phyloP scores from a whole-genome alignment of 2,113 vertebrate genomes.

The Sylvilagus bachmani region DNA sequence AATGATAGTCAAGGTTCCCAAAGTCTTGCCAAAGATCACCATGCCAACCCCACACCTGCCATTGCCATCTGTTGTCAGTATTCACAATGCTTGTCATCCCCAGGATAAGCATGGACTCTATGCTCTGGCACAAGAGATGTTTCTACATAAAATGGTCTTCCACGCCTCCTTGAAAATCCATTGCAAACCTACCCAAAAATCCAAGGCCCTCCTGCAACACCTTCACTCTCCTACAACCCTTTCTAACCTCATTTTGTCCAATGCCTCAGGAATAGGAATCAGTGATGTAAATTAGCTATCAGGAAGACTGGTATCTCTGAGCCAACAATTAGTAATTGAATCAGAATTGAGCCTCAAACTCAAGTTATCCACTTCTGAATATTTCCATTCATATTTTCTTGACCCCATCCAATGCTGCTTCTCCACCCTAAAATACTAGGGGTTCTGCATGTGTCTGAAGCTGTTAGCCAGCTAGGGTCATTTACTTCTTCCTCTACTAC shows the following conservation, averaged over 20 bases:
- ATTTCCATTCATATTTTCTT: neutral
- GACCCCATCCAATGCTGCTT: neutral
- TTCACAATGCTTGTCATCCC: neutral
- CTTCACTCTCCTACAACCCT: neutral
- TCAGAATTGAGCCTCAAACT: neutral
- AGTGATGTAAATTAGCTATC: neutral
- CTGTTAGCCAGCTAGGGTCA: neutral
- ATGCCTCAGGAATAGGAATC: neutral
- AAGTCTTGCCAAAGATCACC: neutral
- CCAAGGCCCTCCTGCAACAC: neutral
- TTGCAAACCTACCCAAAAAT: neutral
- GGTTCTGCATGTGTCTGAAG: neutral
- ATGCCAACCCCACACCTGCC: neutral
- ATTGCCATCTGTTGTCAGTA: neutral
- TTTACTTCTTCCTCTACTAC: neutral
- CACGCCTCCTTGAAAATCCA: neutral
- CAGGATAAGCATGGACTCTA: neutral
- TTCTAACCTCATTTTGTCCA: neutral
- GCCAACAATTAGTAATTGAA: neutral
- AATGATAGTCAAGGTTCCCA: neutral
- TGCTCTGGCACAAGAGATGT: neutral
- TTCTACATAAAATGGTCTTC: neutral
- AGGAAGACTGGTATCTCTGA: neutral
- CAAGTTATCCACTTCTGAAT: neutral
- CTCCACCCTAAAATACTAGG: neutral